Evolutionary conservation across 2,797 vertebrate genomes (phyloP).

Genomic region (Spinibarbus caldwelli): DNA sequence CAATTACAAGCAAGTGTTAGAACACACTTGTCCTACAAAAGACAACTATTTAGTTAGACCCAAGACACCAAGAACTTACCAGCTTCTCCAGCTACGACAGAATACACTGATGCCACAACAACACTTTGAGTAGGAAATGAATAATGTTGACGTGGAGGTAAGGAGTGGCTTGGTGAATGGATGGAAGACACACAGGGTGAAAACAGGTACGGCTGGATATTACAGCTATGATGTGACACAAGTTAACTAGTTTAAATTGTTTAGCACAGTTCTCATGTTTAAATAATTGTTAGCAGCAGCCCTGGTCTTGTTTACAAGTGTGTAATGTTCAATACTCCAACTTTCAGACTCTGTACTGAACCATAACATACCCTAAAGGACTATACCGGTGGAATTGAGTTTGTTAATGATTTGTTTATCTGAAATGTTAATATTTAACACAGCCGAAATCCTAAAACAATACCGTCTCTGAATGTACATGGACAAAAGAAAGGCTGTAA

Average conservation of each 20-base stretch:
- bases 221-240: background rate
- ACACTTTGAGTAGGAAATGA: background rate
- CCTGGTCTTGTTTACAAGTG: background rate
- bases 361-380: background rate
- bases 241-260: background rate
- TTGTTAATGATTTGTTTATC: background rate
- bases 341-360: background rate
- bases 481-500: background rate
- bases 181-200: background rate
- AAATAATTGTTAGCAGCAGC: background rate
- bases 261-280: background rate
- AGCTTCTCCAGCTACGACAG: background rate
- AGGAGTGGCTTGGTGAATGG: slow-evolving; percentile 58
- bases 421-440: slow-evolving; percentile 16
- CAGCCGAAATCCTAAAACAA: background rate
- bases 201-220: slow-evolving; percentile 67
- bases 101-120: background rate
- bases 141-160: slow-evolving; percentile 53
- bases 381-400: background rate
- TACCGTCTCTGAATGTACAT: background rate
- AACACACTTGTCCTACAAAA: background rate
- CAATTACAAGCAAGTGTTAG: background rate
- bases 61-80: slow-evolving; percentile 1
- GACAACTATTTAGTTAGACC: background rate
- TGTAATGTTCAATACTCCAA: background rate